Evolutionary conservation across 1,140 invertebrate genomes (phyloP), one percentile per base, ranked within the genome.

Genomic region (Aphaenogaster ashmeadi): DNA sequence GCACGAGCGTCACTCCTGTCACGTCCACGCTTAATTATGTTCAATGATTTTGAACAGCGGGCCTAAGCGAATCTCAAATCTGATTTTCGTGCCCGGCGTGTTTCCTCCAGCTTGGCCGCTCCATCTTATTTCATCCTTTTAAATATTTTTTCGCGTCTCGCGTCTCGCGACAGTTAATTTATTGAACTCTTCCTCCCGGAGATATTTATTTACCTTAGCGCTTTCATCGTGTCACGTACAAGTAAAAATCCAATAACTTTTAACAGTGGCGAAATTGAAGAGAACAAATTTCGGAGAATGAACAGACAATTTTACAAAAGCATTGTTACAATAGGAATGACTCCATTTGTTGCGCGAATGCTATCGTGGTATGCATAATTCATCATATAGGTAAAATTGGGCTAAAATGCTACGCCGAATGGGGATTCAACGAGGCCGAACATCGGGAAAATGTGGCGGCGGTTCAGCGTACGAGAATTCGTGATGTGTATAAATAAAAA

Each of bases 1-100:
- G 27, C n/a, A 18, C 77, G 60, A 52, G 44, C 78, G 78, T 90
- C 92, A 80, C 90, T 89, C 92, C 92, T 92, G 92, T 94, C 92
- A 93, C 91, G 89, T 92, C 93, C 91, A 90, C 89, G 81, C 92
- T 95, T 95, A 95, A 95, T 95, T 95, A 94, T 93, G 92, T 94
- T 93, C 91, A 93, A 95, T 94, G 93, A 95, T 94, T 94, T 94
- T 94, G 92, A 93, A 93, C 93, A 93, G 92, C 91, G 84, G 90
- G 91, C 92, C 93, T 95, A 95, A 95, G 91, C 93, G 93, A 94
- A 95, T 95, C 93, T 92, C 87, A 93, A 94, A 95, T 94, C 92
- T 88, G 93, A 95, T 95, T 95, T 93, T 90, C 89, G 72, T 86
- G 72, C 62, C 71, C 58, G 56, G 21, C 88, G 72, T 38, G 64